Percentiles rank a stretch among this genome's conserved stretches.
Evolutionary conservation across 30 jellyfish, hydroid and myxozoan species (phyloP).

Genomic region (Morbakka virulenta): DNA sequence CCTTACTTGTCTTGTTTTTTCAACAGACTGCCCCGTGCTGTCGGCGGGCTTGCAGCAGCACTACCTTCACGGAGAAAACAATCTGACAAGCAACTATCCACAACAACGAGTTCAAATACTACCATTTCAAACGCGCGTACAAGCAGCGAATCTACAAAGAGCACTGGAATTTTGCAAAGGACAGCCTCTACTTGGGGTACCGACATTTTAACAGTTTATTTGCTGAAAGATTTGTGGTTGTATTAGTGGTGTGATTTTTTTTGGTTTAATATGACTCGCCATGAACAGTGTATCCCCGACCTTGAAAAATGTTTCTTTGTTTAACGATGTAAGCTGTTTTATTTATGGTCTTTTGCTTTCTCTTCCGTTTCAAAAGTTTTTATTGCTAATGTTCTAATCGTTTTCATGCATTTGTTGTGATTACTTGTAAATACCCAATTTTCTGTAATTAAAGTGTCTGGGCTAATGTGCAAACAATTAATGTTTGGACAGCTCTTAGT

Average conservation of each 20-base stretch:
- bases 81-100: neutral
- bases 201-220: too few species aligned
- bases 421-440: too few species aligned
- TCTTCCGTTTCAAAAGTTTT: neutral
- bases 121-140: neutral
- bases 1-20: neutral
- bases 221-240: too few species aligned
- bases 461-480: too few species aligned
- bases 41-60: neutral
- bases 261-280: too few species aligned
- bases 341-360: neutral
- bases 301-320: too few species aligned
- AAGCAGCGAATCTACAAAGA: neutral
- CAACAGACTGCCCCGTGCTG: neutral
- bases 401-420: too few species aligned
- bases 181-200: neutral
- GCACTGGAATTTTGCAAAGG: neutral
- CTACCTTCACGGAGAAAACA: neutral
- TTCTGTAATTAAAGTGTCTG: too few species aligned
- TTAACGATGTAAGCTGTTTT: constrained; percentile 27
- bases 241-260: too few species aligned
- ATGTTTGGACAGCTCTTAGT: too few species aligned
- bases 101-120: neutral
- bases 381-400: too few species aligned
- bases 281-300: too few species aligned